Percentiles rank a stretch among this genome's conserved stretches.
phyloP scores from a whole-genome alignment of 1,140 invertebrate genomes.

The Notospermus geniculatus region DNA sequence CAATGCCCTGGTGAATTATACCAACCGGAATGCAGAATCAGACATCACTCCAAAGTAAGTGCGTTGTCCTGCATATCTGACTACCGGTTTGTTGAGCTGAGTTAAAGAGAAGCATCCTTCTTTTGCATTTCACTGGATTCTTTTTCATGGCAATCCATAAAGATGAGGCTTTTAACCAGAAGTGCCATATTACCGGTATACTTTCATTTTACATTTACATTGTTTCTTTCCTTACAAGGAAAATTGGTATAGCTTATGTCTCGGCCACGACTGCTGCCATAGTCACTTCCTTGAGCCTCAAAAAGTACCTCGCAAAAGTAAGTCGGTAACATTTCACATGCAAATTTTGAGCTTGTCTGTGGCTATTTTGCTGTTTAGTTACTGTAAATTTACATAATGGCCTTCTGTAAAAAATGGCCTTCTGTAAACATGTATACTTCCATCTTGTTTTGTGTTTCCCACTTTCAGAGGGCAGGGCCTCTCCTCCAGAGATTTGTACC shows the following conservation, averaged over 20 bases:
- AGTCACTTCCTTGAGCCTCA: conserved; percentile 58
- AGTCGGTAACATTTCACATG: background rate
- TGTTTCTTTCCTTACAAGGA: conserved; percentile 32
- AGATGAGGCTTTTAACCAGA: too few relatives aligned
- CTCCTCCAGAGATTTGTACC: conserved; percentile 81
- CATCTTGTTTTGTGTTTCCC: too few relatives aligned
- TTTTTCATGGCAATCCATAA: too few relatives aligned
- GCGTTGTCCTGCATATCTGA: too few relatives aligned
- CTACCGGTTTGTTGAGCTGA: too few relatives aligned
- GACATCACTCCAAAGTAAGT: conserved; percentile 45
- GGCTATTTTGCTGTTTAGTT: background rate
- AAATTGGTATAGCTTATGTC: conserved; percentile 57
- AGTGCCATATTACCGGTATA: too few relatives aligned
- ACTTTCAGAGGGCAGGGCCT: conserved; percentile 55
- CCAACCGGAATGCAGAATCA: conserved; percentile 89
- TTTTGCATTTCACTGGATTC: too few relatives aligned
- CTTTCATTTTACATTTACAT: too few relatives aligned
- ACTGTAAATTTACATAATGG: too few relatives aligned
- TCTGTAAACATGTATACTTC: too few relatives aligned
- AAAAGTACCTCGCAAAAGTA: conserved; percentile 60
- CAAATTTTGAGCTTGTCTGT: conserved; percentile 3
- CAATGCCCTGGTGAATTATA: conserved; percentile 98
- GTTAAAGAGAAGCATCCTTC: too few relatives aligned
- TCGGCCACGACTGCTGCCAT: conserved; percentile 59
- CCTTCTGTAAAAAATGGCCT: too few relatives aligned